Percentiles rank a stretch among this genome's conserved stretches.
Evolutionary conservation across 2,113 vertebrate species (phyloP).

Genomic region (Prietella phreatophila): DNA sequence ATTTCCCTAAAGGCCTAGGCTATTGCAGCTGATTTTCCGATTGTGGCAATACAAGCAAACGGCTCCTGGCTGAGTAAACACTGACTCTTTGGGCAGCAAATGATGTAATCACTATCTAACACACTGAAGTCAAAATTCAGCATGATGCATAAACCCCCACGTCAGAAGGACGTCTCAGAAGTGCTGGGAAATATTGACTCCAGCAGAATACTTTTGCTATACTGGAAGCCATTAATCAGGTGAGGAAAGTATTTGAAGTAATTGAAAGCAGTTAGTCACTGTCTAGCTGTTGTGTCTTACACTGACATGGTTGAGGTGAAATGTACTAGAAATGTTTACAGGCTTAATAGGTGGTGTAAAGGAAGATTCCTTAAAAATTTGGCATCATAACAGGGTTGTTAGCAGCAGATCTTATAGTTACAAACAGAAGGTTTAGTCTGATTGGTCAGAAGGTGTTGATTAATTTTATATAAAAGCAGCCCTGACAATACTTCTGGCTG

Average conservation of each 20-base stretch:
- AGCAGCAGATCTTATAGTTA: no score
- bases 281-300: neutral
- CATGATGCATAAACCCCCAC: slow-evolving; percentile 22
- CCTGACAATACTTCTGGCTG: no score
- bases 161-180: slow-evolving; percentile 19
- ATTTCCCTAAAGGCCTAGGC: neutral
- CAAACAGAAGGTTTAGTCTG: no score
- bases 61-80: slow-evolving; percentile 17
- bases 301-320: neutral
- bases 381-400: no score
- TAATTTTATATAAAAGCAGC: no score
- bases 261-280: neutral
- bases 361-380: no score
- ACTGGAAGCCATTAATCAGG: neutral
- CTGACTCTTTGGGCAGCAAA: slow-evolving; percentile 15
- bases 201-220: neutral
- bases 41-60: slow-evolving; percentile 9
- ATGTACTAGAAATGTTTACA: neutral
- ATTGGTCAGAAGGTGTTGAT: no score
- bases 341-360: neutral
- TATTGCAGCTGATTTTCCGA: slow-evolving; percentile 19
- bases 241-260: neutral
- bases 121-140: slow-evolving; percentile 39
- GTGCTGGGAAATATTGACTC: slow-evolving; percentile 27
- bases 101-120: slow-evolving; percentile 31